Evolutionary conservation across 2,113 vertebrate genomes (phyloP).

Genomic region (Balaeniceps rex): DNA sequence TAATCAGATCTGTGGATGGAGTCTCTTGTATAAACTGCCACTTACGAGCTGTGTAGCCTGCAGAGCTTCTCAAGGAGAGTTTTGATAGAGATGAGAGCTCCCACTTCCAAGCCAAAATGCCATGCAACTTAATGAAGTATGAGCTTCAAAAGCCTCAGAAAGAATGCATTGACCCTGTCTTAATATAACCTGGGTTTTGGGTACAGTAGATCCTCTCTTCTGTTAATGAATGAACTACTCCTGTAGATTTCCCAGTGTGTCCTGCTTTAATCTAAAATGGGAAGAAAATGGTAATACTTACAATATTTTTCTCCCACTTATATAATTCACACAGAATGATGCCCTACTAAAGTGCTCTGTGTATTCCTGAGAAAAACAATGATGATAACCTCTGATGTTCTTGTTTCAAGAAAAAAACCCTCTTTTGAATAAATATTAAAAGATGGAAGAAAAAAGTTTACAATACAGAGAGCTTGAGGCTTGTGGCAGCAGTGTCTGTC

Average conservation of each 20-base stretch:
- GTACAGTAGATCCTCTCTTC: conserved; percentile 1
- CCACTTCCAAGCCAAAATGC: conserved; percentile 10
- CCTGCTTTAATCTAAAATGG: background rate
- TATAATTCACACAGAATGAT: background rate
- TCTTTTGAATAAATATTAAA: background rate
- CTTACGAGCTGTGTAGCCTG: conserved; percentile 23
- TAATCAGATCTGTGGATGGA: conserved; percentile 38
- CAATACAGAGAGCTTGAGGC: background rate
- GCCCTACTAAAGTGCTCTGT: background rate
- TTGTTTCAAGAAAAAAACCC: background rate
- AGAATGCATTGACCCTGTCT: conserved; percentile 25
- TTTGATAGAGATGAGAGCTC: conserved; percentile 53
- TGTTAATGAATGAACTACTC: conserved; percentile 38
- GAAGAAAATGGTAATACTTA: background rate
- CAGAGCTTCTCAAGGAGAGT: conserved; percentile 24
- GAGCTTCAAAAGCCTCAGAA: conserved; percentile 45
- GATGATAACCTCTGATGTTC: background rate
- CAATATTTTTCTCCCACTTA: background rate
- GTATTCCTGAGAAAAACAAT: background rate
- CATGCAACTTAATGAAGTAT: conserved; percentile 6
- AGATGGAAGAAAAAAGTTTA: background rate
- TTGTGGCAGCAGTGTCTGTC: background rate
- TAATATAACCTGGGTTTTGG: background rate
- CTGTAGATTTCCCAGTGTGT: background rate
- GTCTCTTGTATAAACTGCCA: conserved; percentile 28